A percentile compares a stretch with the other conserved stretches of the same genome.
Conservation (phyloP, 2,888 invertebrate genomes). For the Polydrusus tereticollis region DNA sequence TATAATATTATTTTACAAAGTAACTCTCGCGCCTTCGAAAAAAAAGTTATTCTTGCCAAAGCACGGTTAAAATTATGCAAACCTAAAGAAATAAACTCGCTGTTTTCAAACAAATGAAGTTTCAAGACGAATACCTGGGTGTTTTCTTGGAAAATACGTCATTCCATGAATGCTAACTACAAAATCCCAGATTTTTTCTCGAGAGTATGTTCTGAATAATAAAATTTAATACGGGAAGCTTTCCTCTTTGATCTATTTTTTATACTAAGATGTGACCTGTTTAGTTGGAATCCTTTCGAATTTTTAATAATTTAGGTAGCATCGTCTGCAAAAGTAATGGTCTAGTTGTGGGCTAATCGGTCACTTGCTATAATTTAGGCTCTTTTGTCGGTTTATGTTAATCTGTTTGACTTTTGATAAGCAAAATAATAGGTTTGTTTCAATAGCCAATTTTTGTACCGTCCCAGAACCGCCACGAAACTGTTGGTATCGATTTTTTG, state of each 20-base stretch:
- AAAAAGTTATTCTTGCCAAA: not conserved
- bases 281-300: not conserved
- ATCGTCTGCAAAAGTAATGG: no score
- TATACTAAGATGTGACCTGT: slow-evolving; percentile 10
- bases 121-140: slow-evolving; percentile 28
- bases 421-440: no score
- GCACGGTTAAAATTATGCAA: slow-evolving; percentile 27
- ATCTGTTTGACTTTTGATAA: no score
- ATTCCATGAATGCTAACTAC: slow-evolving; percentile 38
- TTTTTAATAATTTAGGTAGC: not conserved
- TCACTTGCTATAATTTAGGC: no score
- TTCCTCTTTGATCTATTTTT: slow-evolving; percentile 22
- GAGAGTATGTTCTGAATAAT: slow-evolving; percentile 21
- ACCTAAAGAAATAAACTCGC: slow-evolving; percentile 23
- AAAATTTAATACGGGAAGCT: slow-evolving; percentile 25
- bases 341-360: no score
- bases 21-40: not conserved
- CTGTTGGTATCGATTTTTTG: no score
- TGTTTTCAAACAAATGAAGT: slow-evolving; percentile 27
- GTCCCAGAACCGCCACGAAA: no score
- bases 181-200: slow-evolving; percentile 18
- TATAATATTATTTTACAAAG: no score
- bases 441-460: no score
- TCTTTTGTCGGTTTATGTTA: no score
- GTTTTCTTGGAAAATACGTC: slow-evolving; percentile 23